A percentile compares a stretch with the other conserved stretches of the same genome.
phyloP scores from a whole-genome alignment of 2,888 invertebrate genomes.

The Drosophila maculinotata region DNA sequence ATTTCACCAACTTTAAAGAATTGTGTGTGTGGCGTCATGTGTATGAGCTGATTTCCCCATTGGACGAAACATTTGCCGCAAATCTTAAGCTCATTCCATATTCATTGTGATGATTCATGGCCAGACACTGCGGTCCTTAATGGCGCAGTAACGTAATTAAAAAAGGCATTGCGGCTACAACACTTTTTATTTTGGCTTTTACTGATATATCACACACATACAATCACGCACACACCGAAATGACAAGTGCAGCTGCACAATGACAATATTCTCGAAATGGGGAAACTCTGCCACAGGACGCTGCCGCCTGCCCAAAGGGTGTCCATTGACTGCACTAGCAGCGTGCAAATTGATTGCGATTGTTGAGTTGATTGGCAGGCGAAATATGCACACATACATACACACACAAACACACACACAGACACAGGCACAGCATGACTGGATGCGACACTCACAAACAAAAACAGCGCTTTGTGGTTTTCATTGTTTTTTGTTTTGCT shows the following conservation, averaged over 20 bases:
- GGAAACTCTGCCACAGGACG: constrained; percentile 18
- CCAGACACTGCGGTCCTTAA: constrained; percentile 70
- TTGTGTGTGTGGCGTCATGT: not conserved
- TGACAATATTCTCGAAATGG: constrained; percentile 59
- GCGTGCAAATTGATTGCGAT: constrained; percentile 80
- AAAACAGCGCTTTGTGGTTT: constrained; percentile 71
- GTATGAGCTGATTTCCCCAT: not conserved
- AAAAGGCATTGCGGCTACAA: constrained; percentile 70
- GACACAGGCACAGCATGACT: constrained; percentile 29
- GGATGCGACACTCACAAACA: constrained; percentile 68
- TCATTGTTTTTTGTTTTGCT: constrained; percentile 55
- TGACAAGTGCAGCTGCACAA: constrained; percentile 66
- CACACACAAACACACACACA: constrained; percentile 7
- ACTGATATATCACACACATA: constrained; percentile 53
- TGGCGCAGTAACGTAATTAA: constrained; percentile 79
- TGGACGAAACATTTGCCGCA: constrained; percentile 31
- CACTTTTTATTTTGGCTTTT: constrained; percentile 53
- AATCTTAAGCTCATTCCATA: constrained; percentile 59
- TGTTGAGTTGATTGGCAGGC: constrained; percentile 82
- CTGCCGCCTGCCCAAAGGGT: constrained; percentile 13
- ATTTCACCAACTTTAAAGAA: constrained; percentile 36
- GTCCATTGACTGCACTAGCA: constrained; percentile 47
- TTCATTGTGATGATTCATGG: constrained; percentile 65
- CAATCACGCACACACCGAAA: constrained; percentile 32
- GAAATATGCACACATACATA: constrained; percentile 54